Conservation (phyloP, 2,113 vertebrate genomes). For the Tyto alba region DNA sequence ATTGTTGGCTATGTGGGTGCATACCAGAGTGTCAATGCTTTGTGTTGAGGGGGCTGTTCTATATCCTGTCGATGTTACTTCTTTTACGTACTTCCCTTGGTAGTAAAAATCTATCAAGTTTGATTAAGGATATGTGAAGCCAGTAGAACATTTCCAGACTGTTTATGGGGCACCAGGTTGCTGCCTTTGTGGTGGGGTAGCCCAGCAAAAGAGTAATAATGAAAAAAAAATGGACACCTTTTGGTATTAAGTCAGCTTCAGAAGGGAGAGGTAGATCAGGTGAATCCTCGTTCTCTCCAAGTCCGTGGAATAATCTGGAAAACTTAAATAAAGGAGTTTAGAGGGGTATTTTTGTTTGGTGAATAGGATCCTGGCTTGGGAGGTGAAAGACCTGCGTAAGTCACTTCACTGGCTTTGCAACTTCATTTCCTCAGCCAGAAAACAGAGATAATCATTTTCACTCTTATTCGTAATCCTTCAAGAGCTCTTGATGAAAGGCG, state of each 20-base stretch:
- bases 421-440: not conserved
- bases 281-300: not conserved
- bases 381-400: not conserved
- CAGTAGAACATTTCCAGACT: not conserved
- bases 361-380: not conserved
- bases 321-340: not conserved
- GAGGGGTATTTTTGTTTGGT: not conserved
- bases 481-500: not conserved
- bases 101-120: not conserved
- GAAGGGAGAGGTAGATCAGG: not conserved
- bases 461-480: not conserved
- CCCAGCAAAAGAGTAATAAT: not conserved
- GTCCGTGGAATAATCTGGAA: not conserved
- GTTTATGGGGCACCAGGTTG: not conserved
- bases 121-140: not conserved
- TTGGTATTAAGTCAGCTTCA: not conserved
- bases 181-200: not conserved
- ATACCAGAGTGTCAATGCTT: not conserved
- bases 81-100: not conserved
- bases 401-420: not conserved
- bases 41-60: not conserved
- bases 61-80: not conserved
- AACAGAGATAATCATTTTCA: not conserved
- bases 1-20: not conserved
- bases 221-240: not conserved